A percentile compares a stretch with the other conserved stretches of the same genome.
Conservation (phyloP, 1,140 invertebrate genomes). For the Drosophila tristis region DNA sequence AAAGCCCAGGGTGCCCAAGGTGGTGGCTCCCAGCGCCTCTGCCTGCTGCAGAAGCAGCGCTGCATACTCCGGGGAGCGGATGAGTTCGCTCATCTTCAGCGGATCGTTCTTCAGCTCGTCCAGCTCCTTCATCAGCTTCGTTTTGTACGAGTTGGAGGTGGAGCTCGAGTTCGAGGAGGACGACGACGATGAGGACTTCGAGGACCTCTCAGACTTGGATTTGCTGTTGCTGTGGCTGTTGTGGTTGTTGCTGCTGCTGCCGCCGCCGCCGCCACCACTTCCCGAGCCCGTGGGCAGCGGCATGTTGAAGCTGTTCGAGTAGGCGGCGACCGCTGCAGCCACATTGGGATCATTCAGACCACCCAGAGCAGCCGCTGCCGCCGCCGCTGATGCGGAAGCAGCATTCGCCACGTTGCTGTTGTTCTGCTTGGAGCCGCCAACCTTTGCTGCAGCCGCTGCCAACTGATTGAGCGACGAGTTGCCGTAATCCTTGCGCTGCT, state of each 20-base stretch:
- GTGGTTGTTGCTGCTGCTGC: conserved; percentile 16
- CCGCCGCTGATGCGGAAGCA: conserved; percentile 12
- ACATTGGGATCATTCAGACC: conserved; percentile 74
- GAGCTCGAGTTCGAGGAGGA: conserved; percentile 71
- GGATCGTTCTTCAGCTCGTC: conserved; percentile 83
- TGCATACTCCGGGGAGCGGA: conserved; percentile 81
- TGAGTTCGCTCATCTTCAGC: conserved; percentile 80
- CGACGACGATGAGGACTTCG: conserved; percentile 74
- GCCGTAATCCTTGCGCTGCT: conserved; percentile 77
- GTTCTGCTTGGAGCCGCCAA: conserved; percentile 67
- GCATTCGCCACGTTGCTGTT: conserved; percentile 3
- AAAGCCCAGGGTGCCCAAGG: conserved; percentile 78
- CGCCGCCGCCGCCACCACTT: conserved; percentile 17
- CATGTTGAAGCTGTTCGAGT: conserved; percentile 78
- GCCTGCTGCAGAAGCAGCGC: conserved; percentile 79
- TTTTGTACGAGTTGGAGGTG: conserved; percentile 79
- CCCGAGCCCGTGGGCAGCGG: conserved; percentile 48
- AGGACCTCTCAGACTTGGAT: conserved; percentile 67
- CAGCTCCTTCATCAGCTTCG: conserved; percentile 82
- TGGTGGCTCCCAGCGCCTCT: conserved; percentile 80
- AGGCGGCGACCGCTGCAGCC: conserved; percentile 75
- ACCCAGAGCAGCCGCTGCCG: conserved; percentile 25
- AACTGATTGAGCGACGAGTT: conserved; percentile 78
- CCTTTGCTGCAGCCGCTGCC: conserved; percentile 77
- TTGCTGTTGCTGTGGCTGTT: conserved; percentile 53